Base-by-base conservation (phyloP, 92 coral and sea anemone genomes). In the Palythoa caribaeorum region DNA sequence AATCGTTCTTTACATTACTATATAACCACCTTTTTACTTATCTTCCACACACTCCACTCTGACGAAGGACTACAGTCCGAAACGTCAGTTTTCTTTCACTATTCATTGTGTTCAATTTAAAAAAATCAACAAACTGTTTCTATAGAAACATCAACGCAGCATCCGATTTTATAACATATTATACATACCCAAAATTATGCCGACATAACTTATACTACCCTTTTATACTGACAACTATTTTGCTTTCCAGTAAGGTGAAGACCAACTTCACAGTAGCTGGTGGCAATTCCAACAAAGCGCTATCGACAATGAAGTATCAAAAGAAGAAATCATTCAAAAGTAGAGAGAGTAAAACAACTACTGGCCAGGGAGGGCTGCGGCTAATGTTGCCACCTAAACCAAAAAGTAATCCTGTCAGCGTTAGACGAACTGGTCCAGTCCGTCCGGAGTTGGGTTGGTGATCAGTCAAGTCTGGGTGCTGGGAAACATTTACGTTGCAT, bases 381-480 rank as follows among this genome's bases (percentile, higher is more conserved):
- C 81, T 92, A 38, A 90, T 94, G 94, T 92, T 92, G 10, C 96
- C 94, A 40, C 93, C 96, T 14, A 79, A 71, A 39, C 90, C 94
- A 55, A 60, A 28, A 80, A 15, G 44, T 68, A 80, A n/a, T 80
- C 37, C 85, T 47, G 9, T 63, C 60, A 62, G 74, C 13, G 74
- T 62, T 12, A 63, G 85, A 38, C 63, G 74, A n/a, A 80, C 73
- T 62, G 73, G 85, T 40, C 85, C 54, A 3, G 73, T 80, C 35
- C 85, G 85, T 44, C 85, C 74, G 0, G 73, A 80, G 73, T 19
- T 80, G 57, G 74, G 85, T 9, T 80, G 85, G 85, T 80, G 37
- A 80, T 10, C 28, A 79, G 84, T 3, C 53, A 19, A 10, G 20
- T 11, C 20, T 40, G 5, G 28, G 14, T n/a, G 38, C 44, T 40